phyloP scores from a whole-genome alignment of 2,888 invertebrate genomes.

The Cecidostiba fungosa region DNA sequence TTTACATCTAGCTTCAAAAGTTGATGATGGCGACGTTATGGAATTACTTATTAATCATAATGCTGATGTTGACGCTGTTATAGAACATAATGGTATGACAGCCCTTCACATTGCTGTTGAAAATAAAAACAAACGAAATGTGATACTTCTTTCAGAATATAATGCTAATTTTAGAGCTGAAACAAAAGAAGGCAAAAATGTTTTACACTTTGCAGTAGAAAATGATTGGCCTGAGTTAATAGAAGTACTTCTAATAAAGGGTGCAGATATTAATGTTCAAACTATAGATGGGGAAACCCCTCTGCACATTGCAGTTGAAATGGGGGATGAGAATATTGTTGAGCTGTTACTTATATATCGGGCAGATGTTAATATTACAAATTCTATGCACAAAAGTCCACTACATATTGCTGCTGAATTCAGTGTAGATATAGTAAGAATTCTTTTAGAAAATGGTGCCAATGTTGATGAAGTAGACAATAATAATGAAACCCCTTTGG shows the following conservation, averaged over 20 bases:
- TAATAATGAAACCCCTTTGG: slow-evolving; percentile 43
- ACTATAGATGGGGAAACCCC: slow-evolving; percentile 30
- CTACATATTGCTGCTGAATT: slow-evolving; percentile 43
- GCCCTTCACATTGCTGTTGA: slow-evolving; percentile 46
- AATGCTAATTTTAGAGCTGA: slow-evolving; percentile 42
- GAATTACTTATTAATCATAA: slow-evolving; percentile 27
- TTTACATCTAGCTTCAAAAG: slow-evolving; percentile 50
- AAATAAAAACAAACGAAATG: slow-evolving; percentile 22
- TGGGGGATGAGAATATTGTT: slow-evolving; percentile 33
- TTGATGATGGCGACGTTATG: slow-evolving; percentile 6
- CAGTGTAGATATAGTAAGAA: slow-evolving; percentile 32
- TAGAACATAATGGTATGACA: slow-evolving; percentile 35
- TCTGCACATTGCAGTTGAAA: slow-evolving; percentile 43
- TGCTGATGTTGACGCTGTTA: slow-evolving; percentile 44
- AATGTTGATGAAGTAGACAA: slow-evolving; percentile 32
- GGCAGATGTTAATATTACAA: slow-evolving; percentile 47
- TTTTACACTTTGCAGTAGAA: slow-evolving; percentile 53
- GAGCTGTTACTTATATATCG: slow-evolving; percentile 39
- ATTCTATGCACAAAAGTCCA: slow-evolving; percentile 28
- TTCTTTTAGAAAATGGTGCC: slow-evolving; percentile 31
- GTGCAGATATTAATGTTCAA: slow-evolving; percentile 16
- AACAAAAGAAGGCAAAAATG: slow-evolving; percentile 47
- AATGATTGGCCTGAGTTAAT: slow-evolving; percentile 39
- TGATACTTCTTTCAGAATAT: slow-evolving; percentile 8
- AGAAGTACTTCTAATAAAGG: slow-evolving; percentile 30